phyloP scores from a whole-genome alignment of 2,797 vertebrate genomes.

The Chloroceryle inda region DNA sequence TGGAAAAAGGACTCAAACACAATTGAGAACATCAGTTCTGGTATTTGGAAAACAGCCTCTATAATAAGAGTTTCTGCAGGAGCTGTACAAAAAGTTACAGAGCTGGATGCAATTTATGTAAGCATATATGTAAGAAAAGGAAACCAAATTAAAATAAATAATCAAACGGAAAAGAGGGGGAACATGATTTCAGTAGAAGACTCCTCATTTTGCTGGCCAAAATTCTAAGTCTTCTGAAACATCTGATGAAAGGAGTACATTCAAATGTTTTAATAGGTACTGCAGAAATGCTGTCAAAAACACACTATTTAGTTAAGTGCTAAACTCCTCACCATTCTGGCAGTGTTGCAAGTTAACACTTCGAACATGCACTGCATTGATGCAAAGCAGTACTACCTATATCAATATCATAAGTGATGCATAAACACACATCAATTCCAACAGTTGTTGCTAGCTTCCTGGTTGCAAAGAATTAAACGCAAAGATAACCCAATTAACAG shows the following conservation, averaged over 20 bases:
- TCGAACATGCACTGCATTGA: background rate
- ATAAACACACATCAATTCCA: background rate
- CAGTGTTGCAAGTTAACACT: background rate
- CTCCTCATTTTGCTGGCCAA: background rate
- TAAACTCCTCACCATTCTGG: background rate
- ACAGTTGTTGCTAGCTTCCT: background rate
- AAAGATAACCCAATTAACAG: background rate
- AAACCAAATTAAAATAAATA: background rate
- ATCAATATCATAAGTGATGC: fast-evolving
- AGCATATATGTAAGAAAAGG: background rate
- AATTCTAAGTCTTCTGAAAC: background rate
- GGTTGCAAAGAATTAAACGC: background rate
- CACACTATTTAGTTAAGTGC: background rate
- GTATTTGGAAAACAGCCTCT: background rate
- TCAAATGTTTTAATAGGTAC: background rate
- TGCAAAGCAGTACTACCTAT: background rate
- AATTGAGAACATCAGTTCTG: background rate
- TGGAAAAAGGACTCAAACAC: background rate
- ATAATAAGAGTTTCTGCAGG: background rate
- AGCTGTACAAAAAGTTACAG: background rate
- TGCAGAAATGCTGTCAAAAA: background rate
- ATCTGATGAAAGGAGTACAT: background rate
- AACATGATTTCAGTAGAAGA: background rate
- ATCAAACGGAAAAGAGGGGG: background rate
- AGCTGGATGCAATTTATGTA: background rate